Conservation (phyloP, 2,113 vertebrate species). For the Scophthalmus maximus region DNA sequence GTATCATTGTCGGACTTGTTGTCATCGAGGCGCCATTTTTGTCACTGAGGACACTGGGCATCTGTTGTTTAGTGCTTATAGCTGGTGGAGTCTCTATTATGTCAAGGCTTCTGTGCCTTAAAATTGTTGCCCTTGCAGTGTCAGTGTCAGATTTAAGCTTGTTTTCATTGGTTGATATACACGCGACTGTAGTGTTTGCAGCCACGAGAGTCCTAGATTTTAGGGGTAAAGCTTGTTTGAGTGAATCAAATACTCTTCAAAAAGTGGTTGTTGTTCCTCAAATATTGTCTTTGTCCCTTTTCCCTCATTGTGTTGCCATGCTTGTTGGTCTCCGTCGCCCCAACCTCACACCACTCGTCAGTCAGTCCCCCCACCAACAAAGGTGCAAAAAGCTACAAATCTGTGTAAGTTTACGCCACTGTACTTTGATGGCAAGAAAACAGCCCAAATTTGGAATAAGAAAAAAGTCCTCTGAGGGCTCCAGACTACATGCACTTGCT, state of each 20-base stretch:
- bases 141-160: conserved; percentile 66
- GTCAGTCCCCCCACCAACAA: conserved; percentile 61
- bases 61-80: conserved; percentile 83
- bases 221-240: conserved; percentile 61
- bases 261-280: conserved; percentile 61
- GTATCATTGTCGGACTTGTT: conserved; percentile 64
- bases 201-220: conserved; percentile 57
- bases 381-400: conserved; percentile 73
- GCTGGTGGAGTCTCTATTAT: conserved; percentile 87
- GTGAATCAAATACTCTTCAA: conserved; percentile 36
- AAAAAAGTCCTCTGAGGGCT: conserved; percentile 78
- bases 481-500: conserved; percentile 84
- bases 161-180: conserved; percentile 59
- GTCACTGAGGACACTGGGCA: conserved; percentile 79
- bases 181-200: conserved; percentile 54
- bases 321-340: conserved; percentile 69
- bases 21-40: conserved; percentile 67
- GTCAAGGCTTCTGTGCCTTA: conserved; percentile 89
- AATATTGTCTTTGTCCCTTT: conserved; percentile 61
- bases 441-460: conserved; percentile 71
- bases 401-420: conserved; percentile 65
- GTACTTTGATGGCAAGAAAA: conserved; percentile 80
- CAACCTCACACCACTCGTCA: conserved; percentile 60
- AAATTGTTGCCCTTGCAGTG: conserved; percentile 81
- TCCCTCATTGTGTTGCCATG: conserved; percentile 73